Evolutionary conservation across 2,888 invertebrate species (phyloP).

Genomic region (Dromius quadrimaculatus): DNA sequence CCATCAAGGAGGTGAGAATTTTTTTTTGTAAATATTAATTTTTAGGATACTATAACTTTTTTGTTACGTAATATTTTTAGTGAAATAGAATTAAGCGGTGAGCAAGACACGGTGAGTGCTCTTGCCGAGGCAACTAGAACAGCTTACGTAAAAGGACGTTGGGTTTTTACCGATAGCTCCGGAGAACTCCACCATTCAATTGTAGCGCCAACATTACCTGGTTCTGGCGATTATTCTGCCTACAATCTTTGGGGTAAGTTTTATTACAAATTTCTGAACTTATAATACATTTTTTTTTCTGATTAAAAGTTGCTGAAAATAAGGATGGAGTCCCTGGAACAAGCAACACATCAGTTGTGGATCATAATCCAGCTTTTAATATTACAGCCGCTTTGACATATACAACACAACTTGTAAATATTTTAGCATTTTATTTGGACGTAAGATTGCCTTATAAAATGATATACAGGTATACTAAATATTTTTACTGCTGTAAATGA

Average conservation of each 20-base stretch:
- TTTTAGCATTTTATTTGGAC: conserved; percentile 87
- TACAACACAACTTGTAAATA: conserved; percentile 85
- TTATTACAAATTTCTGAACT: conserved; percentile 17
- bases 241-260: conserved; percentile 81
- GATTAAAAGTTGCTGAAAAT: conserved; percentile 68
- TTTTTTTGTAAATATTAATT: background rate
- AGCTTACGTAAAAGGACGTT: conserved; percentile 82
- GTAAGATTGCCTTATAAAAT: conserved; percentile 82
- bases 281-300: conserved; percentile 5
- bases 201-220: conserved; percentile 86
- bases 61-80: conserved; percentile 48
- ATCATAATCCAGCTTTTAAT: conserved; percentile 77
- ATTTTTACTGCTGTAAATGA: background rate
- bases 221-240: conserved; percentile 85
- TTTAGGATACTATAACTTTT: background rate
- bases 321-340: conserved; percentile 68
- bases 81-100: conserved; percentile 61
- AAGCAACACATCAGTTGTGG: conserved; percentile 70
- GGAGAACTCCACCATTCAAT: conserved; percentile 81
- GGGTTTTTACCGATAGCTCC: conserved; percentile 80
- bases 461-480: conserved; percentile 71
- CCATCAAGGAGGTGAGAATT: conserved; percentile 66
- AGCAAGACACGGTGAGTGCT: conserved; percentile 62
- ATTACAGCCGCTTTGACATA: conserved; percentile 87
- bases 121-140: conserved; percentile 81